Percentiles rank a stretch among this genome's conserved stretches.
Conservation (phyloP, 2,113 vertebrate species). For the Macroglossus sobrinus region DNA sequence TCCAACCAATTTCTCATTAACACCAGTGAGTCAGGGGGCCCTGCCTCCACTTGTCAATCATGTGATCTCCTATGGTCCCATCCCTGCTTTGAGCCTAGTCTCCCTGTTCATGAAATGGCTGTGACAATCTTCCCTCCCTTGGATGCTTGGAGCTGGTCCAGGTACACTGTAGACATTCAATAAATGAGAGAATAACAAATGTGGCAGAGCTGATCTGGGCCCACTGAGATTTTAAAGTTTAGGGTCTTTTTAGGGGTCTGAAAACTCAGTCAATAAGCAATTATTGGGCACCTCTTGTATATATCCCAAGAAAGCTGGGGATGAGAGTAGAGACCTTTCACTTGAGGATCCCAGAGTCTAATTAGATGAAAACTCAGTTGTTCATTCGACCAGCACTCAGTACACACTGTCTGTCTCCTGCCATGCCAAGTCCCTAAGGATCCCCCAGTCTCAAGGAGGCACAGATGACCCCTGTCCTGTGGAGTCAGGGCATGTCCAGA, state of each 20-base stretch:
- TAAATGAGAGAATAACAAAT: background rate
- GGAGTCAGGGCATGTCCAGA: background rate
- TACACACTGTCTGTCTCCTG: background rate
- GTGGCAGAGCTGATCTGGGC: background rate
- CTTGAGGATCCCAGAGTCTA: background rate
- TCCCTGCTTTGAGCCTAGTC: background rate
- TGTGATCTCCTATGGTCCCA: background rate
- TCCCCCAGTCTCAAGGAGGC: background rate
- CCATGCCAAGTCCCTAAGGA: background rate
- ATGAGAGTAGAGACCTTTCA: background rate
- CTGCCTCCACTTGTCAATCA: background rate
- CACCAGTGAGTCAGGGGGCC: slow-evolving; percentile 88
- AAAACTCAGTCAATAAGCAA: background rate
- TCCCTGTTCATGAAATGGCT: background rate
- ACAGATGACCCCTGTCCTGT: background rate
- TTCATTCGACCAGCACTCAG: background rate
- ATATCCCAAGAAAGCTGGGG: background rate
- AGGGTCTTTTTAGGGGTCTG: background rate
- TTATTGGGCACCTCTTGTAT: background rate
- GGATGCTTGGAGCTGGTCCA: background rate
- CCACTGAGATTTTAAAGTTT: background rate
- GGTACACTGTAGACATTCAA: background rate
- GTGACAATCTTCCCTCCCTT: background rate
- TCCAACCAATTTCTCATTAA: slow-evolving; percentile 97
- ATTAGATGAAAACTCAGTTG: background rate